Evolutionary conservation across 2,797 vertebrate genomes (phyloP), one percentile per base, ranked within the genome.

Genomic region (Scolopax rusticola): DNA sequence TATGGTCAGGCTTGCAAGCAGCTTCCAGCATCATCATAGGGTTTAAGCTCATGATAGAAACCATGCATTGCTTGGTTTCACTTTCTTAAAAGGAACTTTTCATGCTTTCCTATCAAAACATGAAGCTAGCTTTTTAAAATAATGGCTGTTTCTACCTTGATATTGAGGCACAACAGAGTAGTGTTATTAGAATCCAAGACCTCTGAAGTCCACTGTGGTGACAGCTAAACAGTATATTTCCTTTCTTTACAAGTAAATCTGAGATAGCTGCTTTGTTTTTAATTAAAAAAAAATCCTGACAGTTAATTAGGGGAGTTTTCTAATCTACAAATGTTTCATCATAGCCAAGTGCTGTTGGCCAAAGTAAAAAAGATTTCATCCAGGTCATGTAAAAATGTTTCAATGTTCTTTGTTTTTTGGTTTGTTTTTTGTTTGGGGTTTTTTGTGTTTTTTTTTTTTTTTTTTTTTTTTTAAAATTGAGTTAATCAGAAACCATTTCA

Each of bases 1-100:
- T 67, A 5, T 1, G 0, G 4, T n/a, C 10, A 53, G 41, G 16
- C 10, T 68, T 80, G 8, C 23, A 81, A 67, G 6, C 0, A 1
- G 11, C 16, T 64, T 89, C 13, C 9, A 59, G 24, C 33, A 80
- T 4, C 48, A 51, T 11, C 8, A 8, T 16, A 38, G 4, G 15
- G 11, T 32, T 84, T 43, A 77, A 82, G 6, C 1, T 73, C 16
- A 18, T 12, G 4, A 12, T 20, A 33, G 36, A 71, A 87, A 67
- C 8, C 1, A 7, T 38, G 2, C 60, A 25, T 6, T 76, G 7
- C 14, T 89, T 28, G 21, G 56, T 65, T 70, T 83, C 17, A 17
- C 2, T 41, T 70, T 45, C 33, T 77, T 69, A 8, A 51, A 83
- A 77, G 5, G 9, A 85, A 33, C 12, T n/a, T 84, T 41, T 6